A percentile compares a stretch with the other conserved stretches of the same genome.
These are phyloP conservation scores for Zygaena filipendulae DNA, from an alignment of 2,888 invertebrate species.

Conservation along the genomic window DNA sequence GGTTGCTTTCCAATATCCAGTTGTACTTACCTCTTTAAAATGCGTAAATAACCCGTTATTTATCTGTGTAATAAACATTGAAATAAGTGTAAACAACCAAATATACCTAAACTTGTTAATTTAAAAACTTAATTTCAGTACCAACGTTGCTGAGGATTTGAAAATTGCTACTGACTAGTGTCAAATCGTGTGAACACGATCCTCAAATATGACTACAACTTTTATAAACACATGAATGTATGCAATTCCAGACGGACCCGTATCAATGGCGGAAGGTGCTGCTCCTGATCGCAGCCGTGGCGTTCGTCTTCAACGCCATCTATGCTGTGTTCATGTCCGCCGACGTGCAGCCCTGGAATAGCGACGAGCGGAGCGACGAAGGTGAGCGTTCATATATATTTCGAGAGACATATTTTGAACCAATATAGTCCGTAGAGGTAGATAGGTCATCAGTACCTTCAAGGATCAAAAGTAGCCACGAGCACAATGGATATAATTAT, in stretches of 20 bases:
- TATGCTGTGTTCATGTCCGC: slow-evolving; percentile 74
- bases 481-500: too few species aligned
- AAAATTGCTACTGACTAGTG: not conserved
- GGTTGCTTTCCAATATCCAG: too few species aligned
- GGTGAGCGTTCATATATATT: too few species aligned
- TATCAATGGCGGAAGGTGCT: slow-evolving; percentile 75
- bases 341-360: slow-evolving; percentile 77
- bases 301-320: slow-evolving; percentile 69
- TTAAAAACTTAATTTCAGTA: too few species aligned
- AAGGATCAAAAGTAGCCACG: too few species aligned
- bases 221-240: too few species aligned
- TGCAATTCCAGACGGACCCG: slow-evolving; percentile 29
- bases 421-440: not conserved
- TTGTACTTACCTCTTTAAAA: too few species aligned
- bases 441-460: not conserved
- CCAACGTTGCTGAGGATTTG: not conserved
- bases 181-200: slow-evolving; percentile 7
- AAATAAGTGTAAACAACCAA: too few species aligned
- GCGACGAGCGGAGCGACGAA: slow-evolving; percentile 19
- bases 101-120: too few species aligned
- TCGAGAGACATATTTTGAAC: not conserved
- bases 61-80: too few species aligned
- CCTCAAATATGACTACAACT: too few species aligned
- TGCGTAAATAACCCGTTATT: too few species aligned
- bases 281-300: slow-evolving; percentile 70